Conservation (phyloP, 2,888 invertebrate species). For the Diaperis boleti region DNA sequence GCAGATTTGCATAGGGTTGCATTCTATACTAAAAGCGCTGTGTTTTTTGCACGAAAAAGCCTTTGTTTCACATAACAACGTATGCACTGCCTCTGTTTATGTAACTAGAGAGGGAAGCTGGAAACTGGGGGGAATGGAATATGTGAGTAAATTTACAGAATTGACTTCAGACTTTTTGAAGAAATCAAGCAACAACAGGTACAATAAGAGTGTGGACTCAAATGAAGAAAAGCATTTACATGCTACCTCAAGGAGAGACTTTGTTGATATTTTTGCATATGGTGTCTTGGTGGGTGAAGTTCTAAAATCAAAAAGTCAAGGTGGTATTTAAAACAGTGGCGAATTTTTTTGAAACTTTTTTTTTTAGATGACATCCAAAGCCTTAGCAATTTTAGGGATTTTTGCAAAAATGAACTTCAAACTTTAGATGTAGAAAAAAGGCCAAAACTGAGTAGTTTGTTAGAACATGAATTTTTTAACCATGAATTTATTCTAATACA, state of each 20-base stretch:
- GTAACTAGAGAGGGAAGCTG: conserved; percentile 87
- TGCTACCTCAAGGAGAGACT: conserved; percentile 68
- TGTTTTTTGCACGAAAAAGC: conserved; percentile 89
- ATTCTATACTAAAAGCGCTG: conserved; percentile 83
- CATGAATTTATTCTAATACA: conserved; percentile 88
- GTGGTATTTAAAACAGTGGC: conserved; percentile 59
- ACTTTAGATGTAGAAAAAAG: conserved; percentile 74
- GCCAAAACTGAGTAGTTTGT: conserved; percentile 75
- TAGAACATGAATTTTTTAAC: conserved; percentile 83
- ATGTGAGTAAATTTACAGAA: conserved; percentile 78
- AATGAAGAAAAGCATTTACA: conserved; percentile 72
- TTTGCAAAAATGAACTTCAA: conserved; percentile 78
- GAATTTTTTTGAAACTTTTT: conserved; percentile 51
- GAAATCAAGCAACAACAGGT: conserved; percentile 74
- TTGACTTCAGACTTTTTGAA: conserved; percentile 75
- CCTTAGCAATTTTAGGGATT: conserved; percentile 76
- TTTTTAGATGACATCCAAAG: conserved; percentile 76
- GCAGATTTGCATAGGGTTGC: conserved; percentile 87
- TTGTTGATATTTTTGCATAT: conserved; percentile 84
- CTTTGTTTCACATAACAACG: conserved; percentile 84
- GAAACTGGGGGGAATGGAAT: conserved; percentile 90
- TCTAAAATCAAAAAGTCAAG: conserved; percentile 72
- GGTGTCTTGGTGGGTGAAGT: conserved; percentile 82
- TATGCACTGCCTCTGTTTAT: conserved; percentile 83
- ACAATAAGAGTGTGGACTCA: conserved; percentile 79